phyloP scores from a whole-genome alignment of 2,113 vertebrate species.

The Progne subis region DNA sequence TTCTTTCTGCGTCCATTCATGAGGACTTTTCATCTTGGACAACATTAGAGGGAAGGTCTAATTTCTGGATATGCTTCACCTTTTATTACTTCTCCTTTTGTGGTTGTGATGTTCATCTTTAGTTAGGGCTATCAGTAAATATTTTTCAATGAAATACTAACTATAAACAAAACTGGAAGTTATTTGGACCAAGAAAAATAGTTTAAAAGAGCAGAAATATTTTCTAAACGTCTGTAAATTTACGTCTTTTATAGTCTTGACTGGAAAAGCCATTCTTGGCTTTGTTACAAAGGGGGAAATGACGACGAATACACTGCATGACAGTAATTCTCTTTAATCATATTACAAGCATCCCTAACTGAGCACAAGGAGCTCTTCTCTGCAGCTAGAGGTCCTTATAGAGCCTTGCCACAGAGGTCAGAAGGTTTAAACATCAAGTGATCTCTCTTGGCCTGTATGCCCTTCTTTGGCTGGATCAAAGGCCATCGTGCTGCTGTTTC shows the following conservation, averaged over 20 bases:
- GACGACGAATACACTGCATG: rapidly evolving
- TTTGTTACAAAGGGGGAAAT: background rate
- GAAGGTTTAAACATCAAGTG: background rate
- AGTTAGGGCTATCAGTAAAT: background rate
- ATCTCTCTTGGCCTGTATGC: background rate
- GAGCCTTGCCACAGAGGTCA: background rate
- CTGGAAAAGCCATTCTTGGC: background rate
- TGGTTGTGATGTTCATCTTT: background rate
- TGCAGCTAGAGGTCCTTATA: background rate
- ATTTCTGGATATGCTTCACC: background rate
- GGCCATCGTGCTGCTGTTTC: background rate
- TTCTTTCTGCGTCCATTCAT: background rate
- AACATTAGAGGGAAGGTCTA: background rate
- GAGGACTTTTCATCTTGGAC: background rate
- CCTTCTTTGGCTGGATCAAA: background rate
- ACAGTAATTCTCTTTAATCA: background rate
- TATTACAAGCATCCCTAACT: background rate
- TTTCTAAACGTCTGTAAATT: background rate
- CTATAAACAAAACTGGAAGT: background rate
- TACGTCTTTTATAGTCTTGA: background rate
- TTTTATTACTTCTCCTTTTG: background rate
- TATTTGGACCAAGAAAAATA: background rate
- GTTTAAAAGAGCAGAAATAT: background rate
- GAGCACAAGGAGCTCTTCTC: background rate
- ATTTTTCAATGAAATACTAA: background rate